phyloP scores from a whole-genome alignment of 2,888 invertebrate genomes.

The Dyspetes luteomarginatus region DNA sequence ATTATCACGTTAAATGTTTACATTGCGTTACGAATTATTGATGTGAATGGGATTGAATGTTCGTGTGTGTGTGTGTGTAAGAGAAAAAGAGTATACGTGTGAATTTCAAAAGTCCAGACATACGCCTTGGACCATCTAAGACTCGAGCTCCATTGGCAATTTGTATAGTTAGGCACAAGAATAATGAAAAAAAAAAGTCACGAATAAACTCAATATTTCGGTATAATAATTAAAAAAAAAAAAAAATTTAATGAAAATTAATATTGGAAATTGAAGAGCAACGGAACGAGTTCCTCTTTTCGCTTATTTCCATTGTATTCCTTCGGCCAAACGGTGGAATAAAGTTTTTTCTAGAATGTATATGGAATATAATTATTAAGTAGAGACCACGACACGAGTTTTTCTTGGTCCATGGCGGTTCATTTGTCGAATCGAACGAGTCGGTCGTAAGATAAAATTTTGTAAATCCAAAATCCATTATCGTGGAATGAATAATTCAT shows the following conservation, averaged over 20 bases:
- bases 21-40: slow-evolving; percentile 41
- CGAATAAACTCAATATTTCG: slow-evolving; percentile 60
- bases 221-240: slow-evolving; percentile 47
- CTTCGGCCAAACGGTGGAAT: slow-evolving; percentile 60
- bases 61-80: slow-evolving; percentile 17
- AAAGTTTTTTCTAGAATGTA: slow-evolving; percentile 55
- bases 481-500: neutral
- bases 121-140: slow-evolving; percentile 57
- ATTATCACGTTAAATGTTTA: slow-evolving; percentile 47
- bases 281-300: slow-evolving; percentile 67
- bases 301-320: slow-evolving; percentile 63
- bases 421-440: slow-evolving; percentile 45
- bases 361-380: slow-evolving; percentile 58
- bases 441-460: slow-evolving; percentile 39
- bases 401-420: slow-evolving; percentile 59
- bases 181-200: slow-evolving; percentile 28
- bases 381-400: slow-evolving; percentile 50
- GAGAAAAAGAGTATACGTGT: slow-evolving; percentile 8
- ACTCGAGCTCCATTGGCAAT: slow-evolving; percentile 61
- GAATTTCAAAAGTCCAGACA: slow-evolving; percentile 44
- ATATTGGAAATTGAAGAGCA: slow-evolving; percentile 65
- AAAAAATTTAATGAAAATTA: slow-evolving; percentile 35
- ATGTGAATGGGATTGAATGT: slow-evolving; percentile 34
- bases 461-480: slow-evolving; percentile 21
- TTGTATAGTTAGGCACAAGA: slow-evolving; percentile 64